Conservation (phyloP, 2,797 vertebrate genomes). For the Lithobates pipiens region DNA sequence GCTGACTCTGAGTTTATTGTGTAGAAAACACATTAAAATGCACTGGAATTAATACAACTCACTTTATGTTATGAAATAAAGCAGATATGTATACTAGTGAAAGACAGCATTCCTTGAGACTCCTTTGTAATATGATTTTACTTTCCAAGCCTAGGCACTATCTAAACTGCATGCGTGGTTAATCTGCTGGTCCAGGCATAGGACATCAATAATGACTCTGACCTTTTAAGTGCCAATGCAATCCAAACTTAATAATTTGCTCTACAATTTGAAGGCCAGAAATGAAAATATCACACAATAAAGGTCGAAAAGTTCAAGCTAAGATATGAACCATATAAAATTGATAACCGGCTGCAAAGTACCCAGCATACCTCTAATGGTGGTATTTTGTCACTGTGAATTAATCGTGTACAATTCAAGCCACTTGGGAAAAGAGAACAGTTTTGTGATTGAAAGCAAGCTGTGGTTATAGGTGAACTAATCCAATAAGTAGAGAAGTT, state of each 20-base stretch:
- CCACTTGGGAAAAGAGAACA: slow-evolving; percentile 44
- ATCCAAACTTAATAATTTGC: slow-evolving; percentile 61
- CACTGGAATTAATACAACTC: not conserved
- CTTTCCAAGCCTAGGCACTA: slow-evolving; percentile 23
- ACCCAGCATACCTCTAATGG: slow-evolving; percentile 48
- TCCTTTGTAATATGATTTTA: slow-evolving; percentile 27
- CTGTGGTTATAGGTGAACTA: slow-evolving; percentile 41
- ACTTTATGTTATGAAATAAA: not conserved
- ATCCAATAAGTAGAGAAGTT: slow-evolving; percentile 20
- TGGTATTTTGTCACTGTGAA: slow-evolving; percentile 54
- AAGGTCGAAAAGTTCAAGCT: slow-evolving; percentile 59
- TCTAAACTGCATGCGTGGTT: slow-evolving; percentile 56
- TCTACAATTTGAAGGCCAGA: slow-evolving; percentile 56
- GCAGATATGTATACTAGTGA: not conserved
- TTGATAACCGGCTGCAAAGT: slow-evolving; percentile 56
- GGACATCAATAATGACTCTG: slow-evolving; percentile 60
- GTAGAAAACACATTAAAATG: not conserved
- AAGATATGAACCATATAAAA: slow-evolving; percentile 60
- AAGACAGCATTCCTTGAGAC: not conserved
- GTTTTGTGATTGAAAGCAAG: slow-evolving; percentile 44
- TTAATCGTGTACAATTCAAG: slow-evolving; percentile 45
- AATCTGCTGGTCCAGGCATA: slow-evolving; percentile 43
- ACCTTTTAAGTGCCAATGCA: slow-evolving; percentile 59
- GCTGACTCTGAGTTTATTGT: not conserved
- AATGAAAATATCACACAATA: slow-evolving; percentile 62